Base-by-base conservation (phyloP, 2,797 vertebrate genomes). In the Sebastes nivosus region DNA sequence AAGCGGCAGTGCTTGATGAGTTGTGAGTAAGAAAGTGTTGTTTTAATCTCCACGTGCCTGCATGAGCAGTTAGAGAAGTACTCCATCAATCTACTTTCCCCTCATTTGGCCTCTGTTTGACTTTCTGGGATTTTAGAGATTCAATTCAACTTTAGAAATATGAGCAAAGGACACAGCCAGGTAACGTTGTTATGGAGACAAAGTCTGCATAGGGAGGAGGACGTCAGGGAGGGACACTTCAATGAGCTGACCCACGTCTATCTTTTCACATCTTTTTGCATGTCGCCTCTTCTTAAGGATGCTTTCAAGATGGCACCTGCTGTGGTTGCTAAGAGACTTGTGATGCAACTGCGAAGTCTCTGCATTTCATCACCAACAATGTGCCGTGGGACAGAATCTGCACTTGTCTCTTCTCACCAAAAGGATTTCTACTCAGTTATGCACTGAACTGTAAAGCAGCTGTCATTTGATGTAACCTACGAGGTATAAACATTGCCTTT, bases 381-480 rank as follows among this genome's bases (percentile, higher is more conserved):
- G 72, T 71, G 75, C 82, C 72, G 57, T 34, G 75, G 80, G 87
- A 90, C 68, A 64, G 52, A 71, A 75, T 85, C 78, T 73, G 82
- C 68, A 72, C 87, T 72, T 16, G 61, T 75, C 74, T 84, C 63
- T 63, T 46, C 83, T 69, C 83, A 72, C 76, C 77, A 29, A 85
- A 81, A 87, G 77, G 82, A 89, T 88, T 87, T 71, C 72, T 72
- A 68, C 83, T 90, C 84, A 83, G 81, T 83, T 83, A 82, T 86
- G 89, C 82, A 81, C 77, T 75, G 81, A 87, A 81, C 88, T 92
- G 86, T 88, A 83, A 89, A 90, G 87, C 87, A 90, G 81, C 85
- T 87, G 89, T 91, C 88, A 89, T 86, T 90, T 83, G 86, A 87
- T 92, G 87, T 82, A 86, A 92, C 83, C 88, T 85, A 84, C 77